These are phyloP conservation scores for Desoria tigrina DNA, from an alignment of 2,888 invertebrate genomes.

Conservation along the genomic window DNA sequence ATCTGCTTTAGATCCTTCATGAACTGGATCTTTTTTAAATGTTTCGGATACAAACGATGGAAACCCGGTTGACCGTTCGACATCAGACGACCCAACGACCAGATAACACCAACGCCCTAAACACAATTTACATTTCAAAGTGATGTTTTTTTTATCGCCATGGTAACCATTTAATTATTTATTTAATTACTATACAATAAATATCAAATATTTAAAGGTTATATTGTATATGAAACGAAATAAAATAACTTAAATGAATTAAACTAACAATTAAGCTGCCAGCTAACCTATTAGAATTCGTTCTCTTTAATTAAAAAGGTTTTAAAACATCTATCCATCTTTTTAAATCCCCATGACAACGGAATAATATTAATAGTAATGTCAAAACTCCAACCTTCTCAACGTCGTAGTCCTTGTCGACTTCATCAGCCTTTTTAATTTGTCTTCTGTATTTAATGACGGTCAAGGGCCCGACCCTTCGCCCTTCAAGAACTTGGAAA, in stretches of 20 bases:
- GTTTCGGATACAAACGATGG: constrained; percentile 77
- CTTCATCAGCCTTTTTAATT: constrained; percentile 61
- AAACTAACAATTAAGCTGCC: too few species aligned
- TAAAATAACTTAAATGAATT: too few species aligned
- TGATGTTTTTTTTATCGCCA: constrained; percentile 60
- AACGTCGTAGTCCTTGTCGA: constrained; percentile 39
- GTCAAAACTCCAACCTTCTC: constrained; percentile 37
- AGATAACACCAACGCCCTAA: constrained; percentile 66
- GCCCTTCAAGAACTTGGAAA: constrained; percentile 64
- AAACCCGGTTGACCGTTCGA: constrained; percentile 76
- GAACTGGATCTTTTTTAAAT: constrained; percentile 69
- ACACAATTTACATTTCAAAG: too few species aligned
- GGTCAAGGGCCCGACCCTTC: constrained; percentile 68
- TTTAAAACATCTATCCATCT: too few species aligned
- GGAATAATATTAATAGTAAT: too few species aligned
- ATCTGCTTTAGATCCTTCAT: constrained; percentile 55
- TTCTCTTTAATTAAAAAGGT: too few species aligned
- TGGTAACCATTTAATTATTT: constrained; percentile 68
- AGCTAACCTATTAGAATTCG: too few species aligned
- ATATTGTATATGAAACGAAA: too few species aligned
- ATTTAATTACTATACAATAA: not conserved
- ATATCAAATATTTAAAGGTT: not conserved
- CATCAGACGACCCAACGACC: constrained; percentile 76
- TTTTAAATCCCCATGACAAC: too few species aligned
- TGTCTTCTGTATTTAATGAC: constrained; percentile 75